Base-by-base conservation (phyloP, 2,797 vertebrate species). In the Bovichtus diacanthus region DNA sequence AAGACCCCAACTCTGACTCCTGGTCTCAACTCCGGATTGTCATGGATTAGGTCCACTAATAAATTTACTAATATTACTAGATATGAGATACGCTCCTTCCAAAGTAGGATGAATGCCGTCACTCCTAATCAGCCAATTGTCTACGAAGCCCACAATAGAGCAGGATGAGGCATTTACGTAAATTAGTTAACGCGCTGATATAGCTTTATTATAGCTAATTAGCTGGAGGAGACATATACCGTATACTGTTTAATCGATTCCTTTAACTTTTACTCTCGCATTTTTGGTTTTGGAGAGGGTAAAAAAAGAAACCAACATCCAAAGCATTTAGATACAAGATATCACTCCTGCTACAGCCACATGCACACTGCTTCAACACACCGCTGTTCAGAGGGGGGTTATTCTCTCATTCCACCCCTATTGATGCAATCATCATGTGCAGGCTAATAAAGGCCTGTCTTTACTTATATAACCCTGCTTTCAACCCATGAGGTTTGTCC, bases 401-500 rank as follows among this genome's bases (percentile, higher is more conserved):
- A 5, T 70, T 59, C 15, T 3, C 5, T 29, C 18, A 64, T 64
- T 70, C 56, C 60, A 46, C 43, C 31, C 25, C 15, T 36, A 56
- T 46, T 49, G 54, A 56, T 25, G 29, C 27, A 31, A 53, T 62
- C 21, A 54, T 12, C 15, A 46, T 7, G 2, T 16, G 53, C 53
- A 63, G 36, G 27, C 9, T 59, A 68, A 69, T n/a, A 51, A 46
- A 38, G 29, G 6, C 27, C 11, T 1, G n/a, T 49, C 41, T 65
- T 36, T 51, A 46, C 55, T 82, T 76, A 50, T 44, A 67, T 70
- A 83, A 76, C 59, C 54, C 56, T 64, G 44, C 29, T 71, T 25
- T 54, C 18, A 41, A 53, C 63, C 61, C 39, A 12, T 12, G 41
- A 63, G 43, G 53, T 54, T 64, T 50, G 19, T 46, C 49, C 25